Evolutionary conservation across 2,113 vertebrate genomes (phyloP), one percentile per base, ranked within the genome.

Genomic region (Dinomys branickii): DNA sequence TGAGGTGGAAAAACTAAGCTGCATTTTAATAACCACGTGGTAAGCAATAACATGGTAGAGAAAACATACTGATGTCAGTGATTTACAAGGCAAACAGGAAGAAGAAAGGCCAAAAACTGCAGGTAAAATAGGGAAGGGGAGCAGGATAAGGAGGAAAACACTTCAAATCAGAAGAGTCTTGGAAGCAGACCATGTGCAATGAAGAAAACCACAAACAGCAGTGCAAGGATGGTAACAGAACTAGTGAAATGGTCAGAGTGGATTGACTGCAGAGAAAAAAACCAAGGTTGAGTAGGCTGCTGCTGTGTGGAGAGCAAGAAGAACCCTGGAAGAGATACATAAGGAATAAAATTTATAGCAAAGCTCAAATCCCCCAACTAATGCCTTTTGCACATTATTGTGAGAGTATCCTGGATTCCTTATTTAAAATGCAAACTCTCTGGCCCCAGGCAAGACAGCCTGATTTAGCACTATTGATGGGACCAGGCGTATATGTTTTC

Each of bases 11-110:
- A n/a, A 67, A 78, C 24, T 38, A 41, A 81, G 28, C 47, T 90
- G 47, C 91, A 91, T n/a, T 88, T 69, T 90, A 85, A 73, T 65
- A 85, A 85, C 44, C 80, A n/a, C n/a, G 9, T 75, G 73, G 54
- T n/a, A 82, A 93, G 63, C 75, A 89, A 33, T 94, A 67, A 86
- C 26, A 87, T 87, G 16, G 41, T 2, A 69, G 19, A 50, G 71
- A 63, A 78, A 88, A 14, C 20, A 28, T 28, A 65, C 33, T 35
- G 7, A 78, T 54, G 30, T 84, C n/a, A n/a, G 1, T 71, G 67
- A 35, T 91, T 88, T 82, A 61, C 33, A n/a, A 41, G 85, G 58
- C 20, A 69, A 87, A 14, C 47, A 41, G 26, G 54, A 80, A 30
- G n/a, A 44, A 52, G 20, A 69, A 92, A 91, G 63, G 5, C 8